phyloP scores from a whole-genome alignment of 2,888 invertebrate genomes.

The Achlya flavicornis region DNA sequence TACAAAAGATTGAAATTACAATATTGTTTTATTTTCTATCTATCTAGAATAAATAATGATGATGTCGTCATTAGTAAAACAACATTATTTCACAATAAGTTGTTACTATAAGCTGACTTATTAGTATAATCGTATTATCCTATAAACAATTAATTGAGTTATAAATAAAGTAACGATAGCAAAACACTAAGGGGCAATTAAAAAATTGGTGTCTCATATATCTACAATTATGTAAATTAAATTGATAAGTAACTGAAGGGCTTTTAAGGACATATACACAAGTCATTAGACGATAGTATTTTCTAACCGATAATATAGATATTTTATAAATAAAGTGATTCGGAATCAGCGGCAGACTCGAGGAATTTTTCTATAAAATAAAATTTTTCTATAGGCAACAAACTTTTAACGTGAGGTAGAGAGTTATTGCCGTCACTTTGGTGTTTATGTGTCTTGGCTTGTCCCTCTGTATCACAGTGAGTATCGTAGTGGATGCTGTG shows the following conservation, averaged over 20 bases:
- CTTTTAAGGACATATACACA: constrained; percentile 2
- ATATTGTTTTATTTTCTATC: neutral
- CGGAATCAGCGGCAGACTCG: no score
- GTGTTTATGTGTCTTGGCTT: no score
- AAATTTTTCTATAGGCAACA: no score
- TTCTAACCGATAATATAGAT: no score
- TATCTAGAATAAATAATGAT: neutral
- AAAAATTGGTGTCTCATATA: neutral
- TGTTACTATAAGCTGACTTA: neutral
- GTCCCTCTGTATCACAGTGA: no score
- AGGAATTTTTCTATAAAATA: no score
- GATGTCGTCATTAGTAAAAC: neutral
- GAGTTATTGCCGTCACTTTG: no score
- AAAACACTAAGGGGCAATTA: neutral
- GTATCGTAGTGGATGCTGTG: no score
- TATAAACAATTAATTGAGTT: neutral
- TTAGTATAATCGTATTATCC: no score
- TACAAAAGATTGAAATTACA: neutral
- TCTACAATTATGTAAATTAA: neutral
- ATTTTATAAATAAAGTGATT: no score
- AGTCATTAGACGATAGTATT: no score
- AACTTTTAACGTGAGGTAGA: no score
- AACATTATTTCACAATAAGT: neutral
- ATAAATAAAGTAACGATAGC: neutral
- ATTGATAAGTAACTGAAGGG: neutral